phyloP scores from a whole-genome alignment of 35 echinoderm and acorn worm genomes.

The Stichopus chloronotus region DNA sequence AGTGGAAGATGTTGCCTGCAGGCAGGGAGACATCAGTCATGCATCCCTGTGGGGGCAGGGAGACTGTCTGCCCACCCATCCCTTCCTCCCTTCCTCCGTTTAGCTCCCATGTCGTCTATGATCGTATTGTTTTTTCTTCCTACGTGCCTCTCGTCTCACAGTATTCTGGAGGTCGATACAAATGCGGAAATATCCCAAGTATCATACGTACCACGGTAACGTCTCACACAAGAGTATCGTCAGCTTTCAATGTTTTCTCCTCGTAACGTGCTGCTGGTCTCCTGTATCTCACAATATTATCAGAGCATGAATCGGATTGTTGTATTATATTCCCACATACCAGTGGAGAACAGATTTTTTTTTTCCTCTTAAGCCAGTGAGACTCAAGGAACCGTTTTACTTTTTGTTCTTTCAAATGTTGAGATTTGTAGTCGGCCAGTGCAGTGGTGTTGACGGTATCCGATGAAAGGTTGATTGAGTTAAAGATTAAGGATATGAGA shows the following conservation, averaged over 20 bases:
- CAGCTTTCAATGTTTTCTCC: constrained; percentile 9
- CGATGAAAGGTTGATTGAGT: too few relatives aligned
- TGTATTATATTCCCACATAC: background rate
- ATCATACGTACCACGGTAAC: constrained; percentile 99
- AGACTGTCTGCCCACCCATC: background rate
- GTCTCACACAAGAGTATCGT: constrained; percentile 19
- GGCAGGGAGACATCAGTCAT: background rate
- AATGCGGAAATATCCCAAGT: constrained; percentile 99
- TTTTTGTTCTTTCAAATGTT: too few relatives aligned
- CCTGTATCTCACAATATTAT: background rate
- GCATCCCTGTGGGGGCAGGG: background rate
- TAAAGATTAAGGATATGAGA: too few relatives aligned
- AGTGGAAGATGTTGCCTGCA: background rate
- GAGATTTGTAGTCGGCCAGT: too few relatives aligned
- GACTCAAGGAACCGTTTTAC: too few relatives aligned
- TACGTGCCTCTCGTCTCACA: constrained; percentile 48
- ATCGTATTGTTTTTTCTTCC: constrained; percentile 56
- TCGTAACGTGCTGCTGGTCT: background rate
- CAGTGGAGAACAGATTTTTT: background rate
- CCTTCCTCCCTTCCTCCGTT: too few relatives aligned
- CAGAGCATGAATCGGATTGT: constrained; percentile 20
- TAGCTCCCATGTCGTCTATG: constrained; percentile 34
- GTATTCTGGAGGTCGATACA: constrained; percentile 98
- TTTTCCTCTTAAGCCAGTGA: too few relatives aligned
- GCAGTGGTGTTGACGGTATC: too few relatives aligned